Evolutionary conservation across 53 echinoderm and acorn worm species (phyloP).

Genomic region (Arbacia lixula): DNA sequence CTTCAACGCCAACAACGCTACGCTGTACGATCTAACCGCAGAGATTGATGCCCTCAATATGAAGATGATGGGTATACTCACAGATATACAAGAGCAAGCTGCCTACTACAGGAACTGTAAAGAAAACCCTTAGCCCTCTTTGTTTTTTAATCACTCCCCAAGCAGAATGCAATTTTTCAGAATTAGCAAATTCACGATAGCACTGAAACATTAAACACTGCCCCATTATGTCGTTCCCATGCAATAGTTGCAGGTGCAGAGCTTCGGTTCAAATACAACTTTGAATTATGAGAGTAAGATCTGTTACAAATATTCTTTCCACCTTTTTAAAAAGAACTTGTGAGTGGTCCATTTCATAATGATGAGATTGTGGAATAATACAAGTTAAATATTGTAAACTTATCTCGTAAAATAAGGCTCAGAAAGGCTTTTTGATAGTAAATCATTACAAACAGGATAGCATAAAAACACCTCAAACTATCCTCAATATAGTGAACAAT

Average conservation of each 20-base stretch:
- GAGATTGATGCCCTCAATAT: conserved; percentile 70
- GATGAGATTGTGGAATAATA: not conserved
- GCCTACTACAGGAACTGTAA: conserved; percentile 74
- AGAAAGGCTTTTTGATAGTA: too few relatives aligned
- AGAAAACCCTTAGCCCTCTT: not conserved
- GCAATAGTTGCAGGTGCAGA: too few relatives aligned
- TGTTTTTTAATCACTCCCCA: not conserved
- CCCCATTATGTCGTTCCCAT: too few relatives aligned
- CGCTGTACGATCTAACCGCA: conserved; percentile 67
- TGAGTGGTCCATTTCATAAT: not conserved
- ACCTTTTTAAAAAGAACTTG: not conserved
- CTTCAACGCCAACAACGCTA: conserved; percentile 72
- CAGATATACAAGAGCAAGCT: conserved; percentile 64
- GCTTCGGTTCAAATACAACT: too few relatives aligned
- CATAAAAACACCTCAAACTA: not conserved
- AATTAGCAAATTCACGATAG: too few relatives aligned
- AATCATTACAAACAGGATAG: too few relatives aligned
- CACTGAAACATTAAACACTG: too few relatives aligned
- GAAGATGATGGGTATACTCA: conserved; percentile 67
- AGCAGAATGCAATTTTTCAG: not conserved
- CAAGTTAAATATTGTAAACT: not conserved
- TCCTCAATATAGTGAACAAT: too few relatives aligned
- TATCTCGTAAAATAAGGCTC: too few relatives aligned
- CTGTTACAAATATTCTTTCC: not conserved
- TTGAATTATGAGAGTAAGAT: too few relatives aligned